Evolutionary conservation across 2,888 invertebrate species (phyloP), one percentile per base, ranked within the genome.

Genomic region (Pseudoips prasinana): DNA sequence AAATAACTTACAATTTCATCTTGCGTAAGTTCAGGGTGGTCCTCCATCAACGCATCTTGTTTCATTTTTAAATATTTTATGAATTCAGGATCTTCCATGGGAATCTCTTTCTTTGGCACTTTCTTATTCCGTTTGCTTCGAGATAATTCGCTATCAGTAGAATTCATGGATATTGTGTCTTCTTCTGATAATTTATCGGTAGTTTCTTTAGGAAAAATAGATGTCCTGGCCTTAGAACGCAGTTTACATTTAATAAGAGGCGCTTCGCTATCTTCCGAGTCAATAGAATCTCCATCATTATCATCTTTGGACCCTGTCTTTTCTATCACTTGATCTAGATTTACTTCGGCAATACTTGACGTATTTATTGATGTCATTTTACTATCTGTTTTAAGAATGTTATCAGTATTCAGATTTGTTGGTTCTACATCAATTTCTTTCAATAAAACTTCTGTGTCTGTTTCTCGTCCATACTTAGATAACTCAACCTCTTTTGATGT

Each of bases 21-120:
- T 29, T 80, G 74, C 0, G 80, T 73, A 5, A 90, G 64, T 28
- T 90, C 79, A 1, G 91, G 90, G 57, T 91, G 77, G 52, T 90
- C 84, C 25, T 90, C 89, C 39, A 88, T 74, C 7, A 90, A 48
- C 8, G 75, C 62, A 46, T 91, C 90, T 56, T 83, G 86, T 46
- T 80, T 76, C 4, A 90, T 45, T 40, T 90, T 86, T 22, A 87
- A 65, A 62, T 89, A 91, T 40, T 89, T 73, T 7, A 89, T 61
- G 46, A 91, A 91, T 23, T 89, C 88, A 1, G 80, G 75, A 36
- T 87, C 71, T 3, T 74, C 62, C 24, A 66, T 26, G 1, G 58
- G 41, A 18, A 64, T 64, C 32, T 57, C 62, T 10, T 55, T 60
- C 20, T 49, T 50, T 3, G 43, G 33, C 9, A 10, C 42, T 40